Base-by-base conservation (phyloP, 2,888 invertebrate genomes). In the Spatulosminthurus flaviceps region DNA sequence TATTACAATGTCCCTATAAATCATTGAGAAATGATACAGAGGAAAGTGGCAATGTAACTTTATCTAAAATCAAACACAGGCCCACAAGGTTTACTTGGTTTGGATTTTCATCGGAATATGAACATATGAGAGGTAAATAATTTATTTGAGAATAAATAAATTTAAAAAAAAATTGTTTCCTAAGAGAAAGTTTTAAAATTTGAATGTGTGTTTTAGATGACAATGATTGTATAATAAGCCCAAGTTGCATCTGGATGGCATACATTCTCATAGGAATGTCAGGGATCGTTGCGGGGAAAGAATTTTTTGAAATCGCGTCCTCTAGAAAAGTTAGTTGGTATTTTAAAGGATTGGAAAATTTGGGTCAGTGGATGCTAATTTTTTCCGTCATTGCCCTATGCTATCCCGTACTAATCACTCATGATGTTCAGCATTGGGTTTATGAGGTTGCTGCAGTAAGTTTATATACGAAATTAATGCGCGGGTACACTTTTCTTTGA, bases 401-500 rank as follows among this genome's bases (percentile, higher is more conserved):
- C 21, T 67, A 13, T 7, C 78, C 78, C 21, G 28, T 78, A 0
- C 7, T 78, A 7, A 64, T 73, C 19, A 22, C 66, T 5, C n/a
- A 67, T 0, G 28, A 41, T 7, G 64, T 78, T 28, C 16, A 28
- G 5, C 24, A 61, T 19, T 78, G 78, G 78, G 26, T 78, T 22
- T 78, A 78, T 28, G 78, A 78, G 73, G 51, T 78, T 2, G 64
- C 78, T 41, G 78, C 78, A 22, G 78, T 78, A n/a, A 78, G 73
- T 61, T 22, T 1, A n/a, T n/a, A n/a, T n/a, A n/a, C n/a, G n/a
- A n/a, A n/a, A n/a, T n/a, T n/a, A n/a, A n/a, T n/a, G n/a, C n/a
- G n/a, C n/a, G n/a, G n/a, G n/a, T n/a, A n/a, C n/a, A n/a, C n/a
- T n/a, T n/a, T n/a, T n/a, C n/a, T n/a, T n/a, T n/a, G n/a, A n/a